phyloP scores from a whole-genome alignment of 1,140 invertebrate genomes.

The Danaus plexippus region DNA sequence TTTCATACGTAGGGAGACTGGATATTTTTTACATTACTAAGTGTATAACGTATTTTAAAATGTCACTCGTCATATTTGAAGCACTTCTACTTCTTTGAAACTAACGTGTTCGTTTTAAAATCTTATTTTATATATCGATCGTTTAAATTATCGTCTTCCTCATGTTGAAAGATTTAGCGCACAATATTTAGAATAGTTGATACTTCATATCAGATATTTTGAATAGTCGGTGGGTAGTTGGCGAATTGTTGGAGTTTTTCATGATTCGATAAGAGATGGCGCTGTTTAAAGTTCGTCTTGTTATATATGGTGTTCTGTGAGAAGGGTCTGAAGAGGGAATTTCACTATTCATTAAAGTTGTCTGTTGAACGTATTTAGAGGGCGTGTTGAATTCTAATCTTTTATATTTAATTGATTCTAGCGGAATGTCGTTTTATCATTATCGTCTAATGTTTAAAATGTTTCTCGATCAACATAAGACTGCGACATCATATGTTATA shows the following conservation, averaged over 20 bases:
- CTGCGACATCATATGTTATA: neutral
- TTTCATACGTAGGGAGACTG: too few relatives aligned
- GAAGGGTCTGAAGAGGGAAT: neutral
- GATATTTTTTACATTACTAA: conserved; percentile 20
- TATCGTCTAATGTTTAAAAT: conserved; percentile 19
- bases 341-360: conserved; percentile 41
- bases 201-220: conserved; percentile 63
- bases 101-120: conserved; percentile 51
- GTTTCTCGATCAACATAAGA: neutral
- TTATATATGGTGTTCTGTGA: conserved; percentile 2
- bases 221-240: conserved; percentile 38
- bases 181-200: conserved; percentile 61
- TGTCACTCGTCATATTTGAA: conserved; percentile 46
- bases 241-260: conserved; percentile 26
- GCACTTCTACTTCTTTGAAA: conserved; percentile 41
- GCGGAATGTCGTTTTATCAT: conserved; percentile 13
- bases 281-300: conserved; percentile 10
- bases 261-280: conserved; percentile 15
- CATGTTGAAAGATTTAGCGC: conserved; percentile 53
- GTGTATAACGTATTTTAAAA: conserved; percentile 23
- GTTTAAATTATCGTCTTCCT: conserved; percentile 59
- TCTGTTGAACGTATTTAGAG: conserved; percentile 50
- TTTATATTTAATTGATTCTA: too few relatives aligned
- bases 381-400: conserved; percentile 24
- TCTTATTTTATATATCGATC: conserved; percentile 38